These are phyloP conservation scores for Phenganax marumi DNA, from an alignment of 92 coral and sea anemone genomes.

Conservation along the genomic window DNA sequence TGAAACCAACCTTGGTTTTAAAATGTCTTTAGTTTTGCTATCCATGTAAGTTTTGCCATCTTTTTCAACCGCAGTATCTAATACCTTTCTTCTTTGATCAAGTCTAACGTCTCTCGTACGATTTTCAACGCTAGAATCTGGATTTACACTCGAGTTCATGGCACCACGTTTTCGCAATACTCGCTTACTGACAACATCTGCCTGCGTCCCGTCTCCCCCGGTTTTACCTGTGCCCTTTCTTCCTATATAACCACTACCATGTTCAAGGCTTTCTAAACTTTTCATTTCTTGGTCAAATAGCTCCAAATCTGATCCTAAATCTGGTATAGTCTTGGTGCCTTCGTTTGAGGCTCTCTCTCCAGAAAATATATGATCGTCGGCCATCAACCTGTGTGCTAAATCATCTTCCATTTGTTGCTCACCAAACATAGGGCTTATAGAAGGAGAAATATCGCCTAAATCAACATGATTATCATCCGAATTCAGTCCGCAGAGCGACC, in stretches of 20 bases:
- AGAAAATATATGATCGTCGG: constrained; percentile 23
- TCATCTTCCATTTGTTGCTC: constrained; percentile 57
- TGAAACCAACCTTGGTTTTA: background rate
- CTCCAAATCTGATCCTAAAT: constrained; percentile 16
- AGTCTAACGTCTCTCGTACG: constrained; percentile 25
- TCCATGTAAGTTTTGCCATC: constrained; percentile 2
- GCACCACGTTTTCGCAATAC: constrained; percentile 9
- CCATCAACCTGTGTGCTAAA: constrained; percentile 18
- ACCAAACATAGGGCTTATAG: constrained; percentile 91
- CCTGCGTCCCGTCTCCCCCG: background rate
- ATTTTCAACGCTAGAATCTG: constrained; percentile 13
- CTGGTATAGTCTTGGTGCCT: background rate
- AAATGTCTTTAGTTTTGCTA: constrained; percentile 26
- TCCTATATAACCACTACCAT: background rate
- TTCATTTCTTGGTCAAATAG: constrained; percentile 21
- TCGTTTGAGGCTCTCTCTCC: constrained; percentile 6
- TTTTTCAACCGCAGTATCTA: background rate
- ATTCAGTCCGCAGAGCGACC: constrained; percentile 38
- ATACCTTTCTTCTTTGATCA: constrained; percentile 37
- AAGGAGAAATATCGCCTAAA: constrained; percentile 87
- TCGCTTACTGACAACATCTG: background rate
- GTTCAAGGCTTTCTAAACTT: background rate
- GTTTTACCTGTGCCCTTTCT: constrained; percentile 10
- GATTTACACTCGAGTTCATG: background rate
- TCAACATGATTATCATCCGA: constrained; percentile 57